These are phyloP conservation scores for Xerus rutilus DNA, from an alignment of 2,797 vertebrate species.

Conservation along the genomic window DNA sequence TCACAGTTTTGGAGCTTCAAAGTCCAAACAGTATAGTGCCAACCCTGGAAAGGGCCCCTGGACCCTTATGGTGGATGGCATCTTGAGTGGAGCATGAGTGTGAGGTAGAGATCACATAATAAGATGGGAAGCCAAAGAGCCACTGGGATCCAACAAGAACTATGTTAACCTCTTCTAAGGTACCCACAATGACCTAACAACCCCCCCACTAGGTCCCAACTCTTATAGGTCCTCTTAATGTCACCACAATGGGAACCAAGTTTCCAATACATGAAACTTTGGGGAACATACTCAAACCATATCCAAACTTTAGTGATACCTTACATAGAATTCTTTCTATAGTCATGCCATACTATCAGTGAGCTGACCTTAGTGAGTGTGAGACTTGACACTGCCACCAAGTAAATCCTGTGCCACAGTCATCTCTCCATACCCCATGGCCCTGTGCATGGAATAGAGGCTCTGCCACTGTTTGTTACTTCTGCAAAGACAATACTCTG, in stretches of 20 bases:
- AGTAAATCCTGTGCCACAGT: not conserved
- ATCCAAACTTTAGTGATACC: not conserved
- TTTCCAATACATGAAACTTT: not conserved
- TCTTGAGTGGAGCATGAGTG: rapidly evolving
- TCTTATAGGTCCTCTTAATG: not conserved
- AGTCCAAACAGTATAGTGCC: not conserved
- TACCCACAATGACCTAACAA: not conserved
- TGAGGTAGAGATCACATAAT: not conserved
- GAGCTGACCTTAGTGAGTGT: not conserved
- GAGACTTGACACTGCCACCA: too few species aligned
- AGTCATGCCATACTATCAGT: too few species aligned
- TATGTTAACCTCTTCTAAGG: too few species aligned
- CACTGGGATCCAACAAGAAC: not conserved
- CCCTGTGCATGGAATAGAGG: too few species aligned
- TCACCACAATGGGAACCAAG: not conserved
- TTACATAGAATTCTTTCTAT: not conserved
- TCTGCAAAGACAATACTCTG: not conserved
- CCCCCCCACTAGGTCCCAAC: not conserved
- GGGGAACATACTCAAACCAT: not conserved
- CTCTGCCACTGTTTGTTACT: not conserved
- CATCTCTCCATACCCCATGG: not conserved
- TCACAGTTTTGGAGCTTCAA: not conserved
- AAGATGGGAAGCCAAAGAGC: not conserved
- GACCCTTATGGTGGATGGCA: not conserved
- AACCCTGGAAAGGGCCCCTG: not conserved